Evolutionary conservation across 2,113 vertebrate species (phyloP), one percentile per base, ranked within the genome.

Genomic region (Antennarius striatus): DNA sequence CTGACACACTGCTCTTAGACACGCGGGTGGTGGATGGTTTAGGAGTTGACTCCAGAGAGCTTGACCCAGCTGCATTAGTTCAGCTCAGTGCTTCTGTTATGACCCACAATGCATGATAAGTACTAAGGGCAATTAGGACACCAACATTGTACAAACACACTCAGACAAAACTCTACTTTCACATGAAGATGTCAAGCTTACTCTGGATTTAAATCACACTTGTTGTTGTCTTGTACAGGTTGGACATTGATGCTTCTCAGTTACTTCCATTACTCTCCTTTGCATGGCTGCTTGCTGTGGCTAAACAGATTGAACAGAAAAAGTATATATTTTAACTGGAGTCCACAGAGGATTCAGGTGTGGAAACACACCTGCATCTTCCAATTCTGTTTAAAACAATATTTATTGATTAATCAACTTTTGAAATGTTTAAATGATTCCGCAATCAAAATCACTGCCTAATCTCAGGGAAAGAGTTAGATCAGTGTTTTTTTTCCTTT

Each of bases 1-100:
- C 86, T 99, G 87, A 95, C 96, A 13, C 98, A 91, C 88, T 99
- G 98, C 94, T 87, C 94, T 84, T 98, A 93, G 93, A 71, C 59
- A 7, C 2, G 12, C 48, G 50, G 53, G 65, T 4, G 60, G 2
- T 3, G 46, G 51, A 49, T 40, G 16, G 58, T 56, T 45, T 59
- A 52, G 63, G 42, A 17, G 10, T 5, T 29, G 69, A 69, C 70
- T 58, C 56, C 28, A 40, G 71, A 72, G 67, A 58, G 55, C 6
- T 22, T 43, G 45, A 73, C n/a, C 16, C 48, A 51, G 30, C 70
- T 50, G 29, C 65, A 77, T 65, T 59, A 16, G 55, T 57, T 63
- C 69, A 60, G 59, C 52, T 76, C 42, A 45, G 49, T 11, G 63
- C 61, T 67, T 82, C 7, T 54, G 75, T 74, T 85, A 68, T 84